phyloP scores from a whole-genome alignment of 2,797 vertebrate species.

The Acanthurus tractus region DNA sequence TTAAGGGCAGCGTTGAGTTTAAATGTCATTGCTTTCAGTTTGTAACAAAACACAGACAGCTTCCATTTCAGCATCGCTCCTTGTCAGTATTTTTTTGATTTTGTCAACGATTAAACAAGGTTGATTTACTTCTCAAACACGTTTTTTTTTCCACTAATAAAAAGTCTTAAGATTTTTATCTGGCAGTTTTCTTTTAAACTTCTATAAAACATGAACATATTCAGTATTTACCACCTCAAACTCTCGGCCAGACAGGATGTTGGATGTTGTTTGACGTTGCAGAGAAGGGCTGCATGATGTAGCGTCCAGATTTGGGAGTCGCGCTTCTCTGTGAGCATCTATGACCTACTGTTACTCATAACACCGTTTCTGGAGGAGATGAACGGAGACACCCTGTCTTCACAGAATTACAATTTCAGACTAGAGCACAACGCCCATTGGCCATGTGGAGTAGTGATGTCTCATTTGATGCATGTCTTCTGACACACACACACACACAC shows the following conservation, averaged over 20 bases:
- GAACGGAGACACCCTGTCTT: neutral
- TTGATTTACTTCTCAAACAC: too few relatives aligned
- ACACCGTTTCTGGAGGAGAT: neutral
- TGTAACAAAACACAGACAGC: neutral
- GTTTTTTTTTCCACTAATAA: too few relatives aligned
- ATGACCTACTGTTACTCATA: too few relatives aligned
- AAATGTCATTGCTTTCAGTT: slow-evolving; percentile 5
- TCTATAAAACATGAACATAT: too few relatives aligned
- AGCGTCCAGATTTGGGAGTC: neutral
- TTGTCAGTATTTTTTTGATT: neutral
- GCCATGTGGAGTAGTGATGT: neutral
- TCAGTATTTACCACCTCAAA: slow-evolving; percentile 17
- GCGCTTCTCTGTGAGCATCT: neutral
- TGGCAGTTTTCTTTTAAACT: neutral
- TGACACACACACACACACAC: neutral
- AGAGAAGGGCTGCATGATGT: neutral
- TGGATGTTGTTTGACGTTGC: slow-evolving; percentile 16
- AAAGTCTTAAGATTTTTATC: slow-evolving; percentile 1
- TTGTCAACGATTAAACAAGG: too few relatives aligned
- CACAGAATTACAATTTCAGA: neutral
- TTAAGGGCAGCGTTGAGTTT: slow-evolving; percentile 17
- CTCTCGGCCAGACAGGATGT: slow-evolving; percentile 1
- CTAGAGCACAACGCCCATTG: neutral
- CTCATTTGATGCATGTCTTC: neutral
- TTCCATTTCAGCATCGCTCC: neutral